Evolutionary conservation across 2,888 invertebrate genomes (phyloP).

Genomic region (Hydriomena furcata): DNA sequence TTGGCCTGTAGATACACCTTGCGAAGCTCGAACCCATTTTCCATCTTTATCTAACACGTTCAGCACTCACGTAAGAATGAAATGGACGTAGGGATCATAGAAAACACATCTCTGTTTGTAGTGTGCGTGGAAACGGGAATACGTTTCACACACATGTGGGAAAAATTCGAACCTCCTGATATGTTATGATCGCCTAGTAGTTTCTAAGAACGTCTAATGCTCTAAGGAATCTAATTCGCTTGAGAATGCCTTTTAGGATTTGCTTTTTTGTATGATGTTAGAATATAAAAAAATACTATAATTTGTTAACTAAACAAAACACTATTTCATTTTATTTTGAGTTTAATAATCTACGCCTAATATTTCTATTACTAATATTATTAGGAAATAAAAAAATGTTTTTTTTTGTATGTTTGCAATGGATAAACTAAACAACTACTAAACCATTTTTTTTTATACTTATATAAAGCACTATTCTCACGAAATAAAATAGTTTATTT

Average conservation of each 20-base stretch:
- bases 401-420: too few relatives aligned
- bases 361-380: too few relatives aligned
- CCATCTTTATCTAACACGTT: conserved; percentile 44
- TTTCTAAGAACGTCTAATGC: conserved; percentile 84
- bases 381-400: too few relatives aligned
- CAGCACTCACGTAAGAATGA: conserved; percentile 40
- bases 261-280: too few relatives aligned
- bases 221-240: conserved; percentile 63
- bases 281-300: too few relatives aligned
- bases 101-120: conserved; percentile 53
- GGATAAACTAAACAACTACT: too few relatives aligned
- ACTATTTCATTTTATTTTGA: too few relatives aligned
- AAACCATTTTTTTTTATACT: too few relatives aligned
- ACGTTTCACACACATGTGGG: conserved; percentile 61
- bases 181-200: conserved; percentile 70
- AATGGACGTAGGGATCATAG: conserved; percentile 69
- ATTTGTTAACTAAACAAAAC: too few relatives aligned
- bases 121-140: conserved; percentile 59
- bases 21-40: conserved; percentile 41
- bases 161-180: conserved; percentile 60
- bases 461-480: too few relatives aligned
- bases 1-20: conserved; percentile 23
- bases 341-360: too few relatives aligned
- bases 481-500: too few relatives aligned
- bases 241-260: conserved; percentile 23